Base-by-base conservation (phyloP, 2,113 vertebrate genomes). In the Passer domesticus region DNA sequence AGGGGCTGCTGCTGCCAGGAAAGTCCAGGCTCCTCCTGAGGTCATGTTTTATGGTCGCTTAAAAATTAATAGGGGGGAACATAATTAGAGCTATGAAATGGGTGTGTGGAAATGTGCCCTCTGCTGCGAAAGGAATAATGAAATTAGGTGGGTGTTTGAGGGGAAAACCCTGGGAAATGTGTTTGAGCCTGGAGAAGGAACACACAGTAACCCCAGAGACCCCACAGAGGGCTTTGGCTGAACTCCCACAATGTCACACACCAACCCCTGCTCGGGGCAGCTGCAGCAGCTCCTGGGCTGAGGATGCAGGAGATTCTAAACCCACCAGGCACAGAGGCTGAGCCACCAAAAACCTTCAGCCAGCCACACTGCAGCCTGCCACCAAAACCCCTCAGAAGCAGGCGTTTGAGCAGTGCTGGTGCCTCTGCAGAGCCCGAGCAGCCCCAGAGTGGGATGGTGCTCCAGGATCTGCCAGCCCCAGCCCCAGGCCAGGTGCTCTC, bases 401-500 rank as follows among this genome's bases (percentile, higher is more conserved):
- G 16, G 2, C 4, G 7, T 3, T 0, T 9, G 14, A 20, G 27
- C 23, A 68, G 7, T 5, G 16, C 46, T 20, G 25, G 43, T 25
- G 43, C 20, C 66, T 47, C 41, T 58, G 39, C 60, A 62, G 62
- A 15, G 25, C 18, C 58, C 50, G 43, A 18, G 4, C 22, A 62
- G 55, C 37, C 7, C 64, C 2, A 2, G 0, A 25, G 31, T 2
- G 16, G 46, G 24, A 39, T 0, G 31, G 41, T 5, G 27, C 43
- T 53, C 16, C 39, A 18, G 31, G 12, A 50, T 25, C 24, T 11
- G 23, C 30, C 6, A 2, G 46, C 6, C 21, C 62, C 83, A 41
- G 30, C 43, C 37, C 52, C 0, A 0, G 18, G 66, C 3, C 4
- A 0, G 0, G 63, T 15, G 39, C 0, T 4, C 0, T 0, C 49